These are phyloP conservation scores for Gryon sp. DNA, from an alignment of 1,140 invertebrate genomes.

Conservation along the genomic window DNA sequence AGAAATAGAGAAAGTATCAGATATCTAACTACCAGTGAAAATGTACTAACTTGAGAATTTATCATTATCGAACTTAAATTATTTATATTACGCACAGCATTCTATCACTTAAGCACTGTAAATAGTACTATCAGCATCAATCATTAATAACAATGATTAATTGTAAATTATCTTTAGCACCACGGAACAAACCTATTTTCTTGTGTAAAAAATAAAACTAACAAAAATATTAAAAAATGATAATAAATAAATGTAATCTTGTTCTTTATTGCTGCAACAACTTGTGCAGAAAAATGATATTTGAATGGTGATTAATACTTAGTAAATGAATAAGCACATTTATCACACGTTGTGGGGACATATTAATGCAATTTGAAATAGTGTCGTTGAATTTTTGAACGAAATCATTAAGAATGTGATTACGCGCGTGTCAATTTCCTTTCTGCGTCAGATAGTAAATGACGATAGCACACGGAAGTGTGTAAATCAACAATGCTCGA, in stretches of 20 bases:
- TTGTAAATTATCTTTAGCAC: neutral
- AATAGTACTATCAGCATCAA: conserved; percentile 3
- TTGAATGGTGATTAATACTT: conserved; percentile 41
- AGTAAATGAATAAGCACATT: conserved; percentile 51
- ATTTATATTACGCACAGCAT: neutral
- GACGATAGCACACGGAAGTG: conserved; percentile 59
- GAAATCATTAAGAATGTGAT: conserved; percentile 56
- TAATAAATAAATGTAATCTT: conserved; percentile 4
- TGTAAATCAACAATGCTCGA: conserved; percentile 67
- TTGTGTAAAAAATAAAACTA: neutral
- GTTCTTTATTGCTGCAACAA: conserved; percentile 26
- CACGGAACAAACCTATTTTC: neutral
- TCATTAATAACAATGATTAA: conserved; percentile 1
- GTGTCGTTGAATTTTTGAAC: conserved; percentile 54
- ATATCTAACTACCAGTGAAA: neutral
- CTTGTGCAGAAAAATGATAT: conserved; percentile 28
- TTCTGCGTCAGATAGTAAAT: conserved; percentile 51
- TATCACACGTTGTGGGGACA: conserved; percentile 18
- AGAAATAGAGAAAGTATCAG: neutral
- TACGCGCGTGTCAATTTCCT: conserved; percentile 56
- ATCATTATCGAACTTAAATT: neutral
- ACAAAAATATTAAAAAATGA: neutral
- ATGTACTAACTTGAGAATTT: neutral
- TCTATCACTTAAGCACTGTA: neutral
- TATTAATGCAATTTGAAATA: conserved; percentile 57